phyloP scores from a whole-genome alignment of 2,888 invertebrate genomes.

The Orthosia cruda region DNA sequence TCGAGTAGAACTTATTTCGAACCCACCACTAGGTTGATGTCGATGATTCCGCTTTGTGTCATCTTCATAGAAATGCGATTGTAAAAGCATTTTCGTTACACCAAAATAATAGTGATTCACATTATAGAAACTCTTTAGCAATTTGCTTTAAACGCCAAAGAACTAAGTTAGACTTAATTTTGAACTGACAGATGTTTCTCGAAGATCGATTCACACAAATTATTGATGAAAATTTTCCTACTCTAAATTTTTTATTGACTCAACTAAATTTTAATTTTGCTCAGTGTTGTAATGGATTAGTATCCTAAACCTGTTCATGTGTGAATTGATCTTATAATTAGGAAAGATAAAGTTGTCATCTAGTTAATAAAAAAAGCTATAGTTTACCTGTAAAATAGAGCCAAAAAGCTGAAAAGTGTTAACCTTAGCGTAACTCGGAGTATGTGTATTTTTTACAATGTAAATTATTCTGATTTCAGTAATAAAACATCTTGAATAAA shows the following conservation, averaged over 20 bases:
- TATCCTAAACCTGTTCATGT: conserved; percentile 14
- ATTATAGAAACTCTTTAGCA: conserved; percentile 55
- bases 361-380: conserved; percentile 71
- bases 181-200: conserved; percentile 52
- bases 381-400: conserved; percentile 84
- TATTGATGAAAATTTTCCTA: neutral
- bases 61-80: conserved; percentile 39
- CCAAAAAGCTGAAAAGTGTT: conserved; percentile 85
- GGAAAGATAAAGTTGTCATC: conserved; percentile 51
- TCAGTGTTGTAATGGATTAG: neutral
- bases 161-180: conserved; percentile 70
- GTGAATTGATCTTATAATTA: conserved; percentile 59
- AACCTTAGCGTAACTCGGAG: conserved; percentile 87
- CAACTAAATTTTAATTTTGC: neutral
- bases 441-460: conserved; percentile 92
- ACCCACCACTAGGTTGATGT: too few relatives aligned
- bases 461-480: conserved; percentile 92
- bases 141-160: conserved; percentile 75
- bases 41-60: conserved; percentile 10
- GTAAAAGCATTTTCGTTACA: conserved; percentile 48
- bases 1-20: too few relatives aligned
- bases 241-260: neutral
- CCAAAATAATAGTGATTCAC: conserved; percentile 46
- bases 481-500: conserved; percentile 89
- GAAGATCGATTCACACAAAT: conserved; percentile 64